A percentile compares a stretch with the other conserved stretches of the same genome.
Conservation (phyloP, 2,888 invertebrate genomes). For the Sphaerophoria taeniata region DNA sequence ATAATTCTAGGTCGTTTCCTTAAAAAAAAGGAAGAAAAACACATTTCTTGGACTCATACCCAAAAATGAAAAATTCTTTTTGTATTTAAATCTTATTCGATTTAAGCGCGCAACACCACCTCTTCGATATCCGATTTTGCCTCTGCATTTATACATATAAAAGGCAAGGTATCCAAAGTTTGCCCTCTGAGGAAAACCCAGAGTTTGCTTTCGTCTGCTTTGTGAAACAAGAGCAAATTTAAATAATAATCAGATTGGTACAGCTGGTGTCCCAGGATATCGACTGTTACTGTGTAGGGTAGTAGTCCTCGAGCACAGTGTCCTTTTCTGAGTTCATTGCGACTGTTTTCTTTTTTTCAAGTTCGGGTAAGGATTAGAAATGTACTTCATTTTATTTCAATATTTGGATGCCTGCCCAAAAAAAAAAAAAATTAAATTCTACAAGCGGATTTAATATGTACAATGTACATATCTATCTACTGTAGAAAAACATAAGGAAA, state of each 20-base stretch:
- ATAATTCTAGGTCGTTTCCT: constrained; percentile 8
- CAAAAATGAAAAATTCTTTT: neutral
- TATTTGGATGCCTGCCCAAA: constrained; percentile 56
- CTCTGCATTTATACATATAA: no score
- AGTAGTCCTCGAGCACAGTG: constrained; percentile 39
- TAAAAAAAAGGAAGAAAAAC: neutral
- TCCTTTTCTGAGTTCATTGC: constrained; percentile 34
- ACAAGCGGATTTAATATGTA: neutral
- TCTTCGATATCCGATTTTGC: neutral
- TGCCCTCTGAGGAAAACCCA: neutral
- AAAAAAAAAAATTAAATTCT: constrained; percentile 43
- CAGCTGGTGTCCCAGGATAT: constrained; percentile 59
- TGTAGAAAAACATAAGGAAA: no score
- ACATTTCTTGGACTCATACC: neutral
- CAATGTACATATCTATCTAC: no score
- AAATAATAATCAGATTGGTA: constrained; percentile 60
- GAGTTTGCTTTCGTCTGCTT: neutral
- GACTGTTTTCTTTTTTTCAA: constrained; percentile 27
- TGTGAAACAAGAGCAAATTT: constrained; percentile 31
- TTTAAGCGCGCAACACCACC: constrained; percentile 9
- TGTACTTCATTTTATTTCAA: constrained; percentile 21
- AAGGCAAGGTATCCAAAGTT: constrained; percentile 7
- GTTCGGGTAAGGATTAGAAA: neutral
- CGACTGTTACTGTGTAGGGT: constrained; percentile 3
- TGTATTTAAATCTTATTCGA: constrained; percentile 8